Percentiles rank a stretch among this genome's conserved stretches.
Evolutionary conservation across 2,797 vertebrate genomes (phyloP).

Genomic region (Pseudochromis fuscus): DNA sequence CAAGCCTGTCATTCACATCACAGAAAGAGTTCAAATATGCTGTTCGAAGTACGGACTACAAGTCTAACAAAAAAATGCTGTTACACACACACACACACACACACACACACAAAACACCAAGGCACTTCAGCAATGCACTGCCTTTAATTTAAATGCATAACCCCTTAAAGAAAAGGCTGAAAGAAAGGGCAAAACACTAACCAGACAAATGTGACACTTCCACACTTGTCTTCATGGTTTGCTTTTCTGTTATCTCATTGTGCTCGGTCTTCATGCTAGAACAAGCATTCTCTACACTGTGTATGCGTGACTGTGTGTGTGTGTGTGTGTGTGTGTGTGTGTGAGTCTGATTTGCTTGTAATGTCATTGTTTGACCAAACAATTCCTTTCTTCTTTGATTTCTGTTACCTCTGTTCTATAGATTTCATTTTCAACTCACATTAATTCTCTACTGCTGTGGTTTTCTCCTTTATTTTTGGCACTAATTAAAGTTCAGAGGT

Average conservation of each 20-base stretch:
- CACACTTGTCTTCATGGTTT: slow-evolving; percentile 58
- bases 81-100: slow-evolving; percentile 18
- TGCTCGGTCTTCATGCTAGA: slow-evolving; percentile 60
- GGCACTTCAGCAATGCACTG: slow-evolving; percentile 63
- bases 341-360: slow-evolving; percentile 37
- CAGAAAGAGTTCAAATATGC: slow-evolving; percentile 65
- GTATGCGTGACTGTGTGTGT: slow-evolving; percentile 17
- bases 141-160: slow-evolving; percentile 69
- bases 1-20: slow-evolving; percentile 65
- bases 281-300: slow-evolving; percentile 36
- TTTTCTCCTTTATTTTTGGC: slow-evolving; percentile 34
- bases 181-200: slow-evolving; percentile 61
- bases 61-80: slow-evolving; percentile 43
- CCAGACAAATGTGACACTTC: slow-evolving; percentile 61
- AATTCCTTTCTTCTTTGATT: slow-evolving; percentile 43
- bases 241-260: slow-evolving; percentile 61
- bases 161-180: slow-evolving; percentile 57
- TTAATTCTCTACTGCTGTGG: slow-evolving; percentile 16
- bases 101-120: slow-evolving; percentile 30
- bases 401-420: slow-evolving; percentile 37
- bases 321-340: slow-evolving; percentile 1
- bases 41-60: slow-evolving; percentile 39
- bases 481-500: slow-evolving; percentile 54
- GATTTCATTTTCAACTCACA: slow-evolving; percentile 46
- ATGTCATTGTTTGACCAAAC: slow-evolving; percentile 54